Conservation (phyloP, 2,797 vertebrate genomes). For the Chromis chromis region DNA sequence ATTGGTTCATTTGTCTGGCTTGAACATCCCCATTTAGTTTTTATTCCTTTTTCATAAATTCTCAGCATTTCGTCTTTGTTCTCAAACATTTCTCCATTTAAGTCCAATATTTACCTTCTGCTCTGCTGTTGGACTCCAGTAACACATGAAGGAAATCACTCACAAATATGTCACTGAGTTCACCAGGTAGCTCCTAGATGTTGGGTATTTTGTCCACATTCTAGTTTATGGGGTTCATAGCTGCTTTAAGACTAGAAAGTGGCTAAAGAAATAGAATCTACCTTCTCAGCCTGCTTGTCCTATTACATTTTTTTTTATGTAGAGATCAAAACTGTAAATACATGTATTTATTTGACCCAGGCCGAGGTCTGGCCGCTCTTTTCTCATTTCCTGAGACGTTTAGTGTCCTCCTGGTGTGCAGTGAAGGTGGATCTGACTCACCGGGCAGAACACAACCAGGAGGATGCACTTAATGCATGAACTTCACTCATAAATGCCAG, state of each 20-base stretch:
- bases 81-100: too few relatives aligned
- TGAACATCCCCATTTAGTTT: too few relatives aligned
- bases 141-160: not conserved
- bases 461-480: conserved; percentile 60
- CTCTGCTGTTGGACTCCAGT: not conserved
- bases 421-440: conserved; percentile 46
- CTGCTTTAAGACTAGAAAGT: not conserved
- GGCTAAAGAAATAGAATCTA: not conserved
- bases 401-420: conserved; percentile 40
- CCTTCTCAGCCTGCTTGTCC: not conserved
- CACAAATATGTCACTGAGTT: not conserved
- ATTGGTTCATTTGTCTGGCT: too few relatives aligned
- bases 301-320: not conserved
- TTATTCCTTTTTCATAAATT: too few relatives aligned
- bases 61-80: too few relatives aligned
- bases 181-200: not conserved
- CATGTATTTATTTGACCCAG: conserved; percentile 12
- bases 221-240: not conserved
- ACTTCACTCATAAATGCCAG: conserved; percentile 68
- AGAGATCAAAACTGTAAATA: conserved; percentile 14
- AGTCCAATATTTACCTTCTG: too few relatives aligned
- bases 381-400: conserved; percentile 32
- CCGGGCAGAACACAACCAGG: conserved; percentile 28
- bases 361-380: not conserved
- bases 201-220: not conserved